Evolutionary conservation across 2,888 invertebrate genomes (phyloP), one percentile per base, ranked within the genome.

Genomic region (Hofmannophila pseudospretella): DNA sequence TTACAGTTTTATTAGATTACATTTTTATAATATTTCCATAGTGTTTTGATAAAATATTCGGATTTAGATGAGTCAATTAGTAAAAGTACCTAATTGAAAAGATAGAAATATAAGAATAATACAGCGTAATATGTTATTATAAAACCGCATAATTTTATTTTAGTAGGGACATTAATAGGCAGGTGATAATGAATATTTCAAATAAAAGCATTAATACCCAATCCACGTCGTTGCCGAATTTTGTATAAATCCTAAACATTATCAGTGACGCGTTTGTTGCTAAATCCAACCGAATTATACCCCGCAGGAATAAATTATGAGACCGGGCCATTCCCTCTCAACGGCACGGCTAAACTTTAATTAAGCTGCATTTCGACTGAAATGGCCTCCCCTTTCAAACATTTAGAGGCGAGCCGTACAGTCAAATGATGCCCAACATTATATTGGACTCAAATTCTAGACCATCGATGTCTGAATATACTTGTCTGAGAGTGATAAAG

Each of bases 301-400:
- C 67, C 73, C 69, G 43, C 65, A 60, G 67, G 74, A 79, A 82
- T 82, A 82, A 80, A 81, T 82, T 79, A 81, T 81, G 71, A 77
- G 69, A 60, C 63, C 58, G 61, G 67, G 57, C 72, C 67, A 71
- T 73, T 71, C 65, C 62, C 72, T 77, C 78, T 73, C 75, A 69
- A 60, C 67, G 61, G 67, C 60, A 64, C 54, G 60, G 63, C 74
- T 71, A 73, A 80, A 79, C 72, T 78, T 79, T 78, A 78, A 81
- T 80, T 78, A 79, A 75, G 79, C 75, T 77, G 72, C 74, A 74
- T 76, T 78, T 79, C 67, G 60, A 63, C 66, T 64, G 62, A 68
- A 78, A 76, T 71, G 68, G 70, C 65, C 63, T 68, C 63, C 64
- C 68, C 67, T 75, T 74, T 74, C 71, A 71, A 75, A 75, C 68